phyloP scores from a whole-genome alignment of 2,113 vertebrate genomes.

The Rhinolophus sinicus region DNA sequence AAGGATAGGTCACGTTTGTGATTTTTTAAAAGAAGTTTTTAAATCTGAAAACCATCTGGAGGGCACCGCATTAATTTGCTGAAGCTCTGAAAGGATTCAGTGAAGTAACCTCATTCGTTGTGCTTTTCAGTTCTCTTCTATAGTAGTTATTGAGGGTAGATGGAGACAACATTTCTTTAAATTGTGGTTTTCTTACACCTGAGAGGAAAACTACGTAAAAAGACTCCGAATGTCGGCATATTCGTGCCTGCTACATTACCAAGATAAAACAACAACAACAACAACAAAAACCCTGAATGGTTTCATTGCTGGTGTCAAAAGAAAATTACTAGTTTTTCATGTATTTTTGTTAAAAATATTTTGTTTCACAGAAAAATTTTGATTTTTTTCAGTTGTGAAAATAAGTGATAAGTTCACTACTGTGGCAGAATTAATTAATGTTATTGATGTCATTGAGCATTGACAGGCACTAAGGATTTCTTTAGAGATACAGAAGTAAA shows the following conservation, averaged over 20 bases:
- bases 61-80: neutral
- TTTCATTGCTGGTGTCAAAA: constrained; percentile 44
- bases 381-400: constrained; percentile 12
- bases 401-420: constrained; percentile 19
- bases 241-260: neutral
- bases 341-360: constrained; percentile 27
- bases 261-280: constrained; percentile 3
- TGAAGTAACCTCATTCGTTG: neutral
- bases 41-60: neutral
- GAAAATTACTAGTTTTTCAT: neutral
- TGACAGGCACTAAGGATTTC: constrained; percentile 42
- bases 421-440: constrained; percentile 56
- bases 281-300: neutral
- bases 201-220: constrained; percentile 21
- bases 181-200: neutral
- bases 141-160: neutral
- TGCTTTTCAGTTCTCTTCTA: neutral
- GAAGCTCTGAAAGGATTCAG: neutral
- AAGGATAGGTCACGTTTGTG: neutral
- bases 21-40: neutral
- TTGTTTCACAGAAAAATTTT: neutral
- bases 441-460: constrained; percentile 47
- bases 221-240: neutral
- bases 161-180: neutral
- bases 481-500: constrained; percentile 57